Percentiles rank a stretch among this genome's conserved stretches.
Conservation (phyloP, 1,140 invertebrate species). For the Trichoplusia ni region DNA sequence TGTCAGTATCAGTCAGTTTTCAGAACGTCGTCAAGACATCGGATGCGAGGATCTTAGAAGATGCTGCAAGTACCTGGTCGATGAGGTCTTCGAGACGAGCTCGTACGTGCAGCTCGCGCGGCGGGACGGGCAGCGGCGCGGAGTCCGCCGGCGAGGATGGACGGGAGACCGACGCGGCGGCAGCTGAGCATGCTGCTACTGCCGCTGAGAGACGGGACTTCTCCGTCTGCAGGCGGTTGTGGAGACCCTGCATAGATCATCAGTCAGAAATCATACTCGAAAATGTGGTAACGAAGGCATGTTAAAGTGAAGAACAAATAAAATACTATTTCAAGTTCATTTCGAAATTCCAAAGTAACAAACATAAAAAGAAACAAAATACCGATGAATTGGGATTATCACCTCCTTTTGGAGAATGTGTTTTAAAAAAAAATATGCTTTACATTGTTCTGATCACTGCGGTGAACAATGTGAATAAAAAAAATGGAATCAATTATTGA, state of each 20-base stretch:
- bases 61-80: slow-evolving; percentile 88
- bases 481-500: no score
- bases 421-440: no score
- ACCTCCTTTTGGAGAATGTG: no score
- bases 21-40: slow-evolving; percentile 49
- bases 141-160: slow-evolving; percentile 93
- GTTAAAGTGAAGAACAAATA: no score
- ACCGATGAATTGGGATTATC: no score
- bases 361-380: no score
- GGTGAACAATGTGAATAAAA: neutral
- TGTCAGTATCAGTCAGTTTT: neutral
- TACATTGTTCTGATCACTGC: no score
- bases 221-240: slow-evolving; percentile 92
- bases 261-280: no score
- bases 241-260: slow-evolving; percentile 84
- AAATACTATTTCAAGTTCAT: no score
- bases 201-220: slow-evolving; percentile 92
- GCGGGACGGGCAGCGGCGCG: slow-evolving; percentile 90
- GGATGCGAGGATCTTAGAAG: slow-evolving; percentile 46
- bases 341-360: no score
- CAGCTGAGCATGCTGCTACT: slow-evolving; percentile 95
- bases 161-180: slow-evolving; percentile 94
- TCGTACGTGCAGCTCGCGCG: slow-evolving; percentile 91
- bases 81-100: slow-evolving; percentile 93
- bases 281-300: no score